These are phyloP conservation scores for Myotis findleyi DNA, from an alignment of 2,797 vertebrate genomes.

Conservation along the genomic window DNA sequence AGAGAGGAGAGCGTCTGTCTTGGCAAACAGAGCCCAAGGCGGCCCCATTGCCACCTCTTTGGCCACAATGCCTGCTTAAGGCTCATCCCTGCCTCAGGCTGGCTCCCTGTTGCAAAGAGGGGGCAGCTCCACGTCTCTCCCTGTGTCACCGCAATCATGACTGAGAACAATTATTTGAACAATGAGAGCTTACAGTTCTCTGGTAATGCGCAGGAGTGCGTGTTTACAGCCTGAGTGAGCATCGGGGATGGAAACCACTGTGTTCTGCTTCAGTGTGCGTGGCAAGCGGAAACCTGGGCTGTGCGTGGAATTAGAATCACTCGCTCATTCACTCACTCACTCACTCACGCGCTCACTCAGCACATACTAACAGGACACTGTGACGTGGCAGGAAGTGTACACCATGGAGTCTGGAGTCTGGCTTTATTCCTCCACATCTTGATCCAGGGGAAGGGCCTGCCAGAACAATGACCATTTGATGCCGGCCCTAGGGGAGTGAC, in stretches of 20 bases:
- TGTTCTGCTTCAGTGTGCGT: not conserved
- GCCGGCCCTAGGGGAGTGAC: not conserved
- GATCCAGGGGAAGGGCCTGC: not conserved
- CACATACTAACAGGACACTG: not conserved
- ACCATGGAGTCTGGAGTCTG: not conserved
- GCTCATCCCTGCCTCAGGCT: conserved; percentile 46
- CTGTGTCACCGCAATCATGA: conserved; percentile 51
- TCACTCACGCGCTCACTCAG: not conserved
- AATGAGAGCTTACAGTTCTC: conserved; percentile 62
- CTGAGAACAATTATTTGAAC: conserved; percentile 53
- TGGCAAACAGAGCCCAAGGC: not conserved
- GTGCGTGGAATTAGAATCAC: not conserved
- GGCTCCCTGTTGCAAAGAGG: conserved; percentile 54
- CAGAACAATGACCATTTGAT: not conserved
- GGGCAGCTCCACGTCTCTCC: conserved; percentile 33
- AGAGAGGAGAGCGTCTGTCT: not conserved
- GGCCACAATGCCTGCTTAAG: not conserved
- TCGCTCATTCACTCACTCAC: not conserved
- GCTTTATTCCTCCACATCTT: not conserved
- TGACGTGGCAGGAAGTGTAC: accelerated
- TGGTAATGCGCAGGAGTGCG: conserved; percentile 20
- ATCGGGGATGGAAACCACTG: not conserved
- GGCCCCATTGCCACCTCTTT: conserved; percentile 24
- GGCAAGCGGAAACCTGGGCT: not conserved
- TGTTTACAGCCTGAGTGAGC: not conserved